Conservation (phyloP, 2,888 invertebrate genomes). For the Pseudanteris insignis region DNA sequence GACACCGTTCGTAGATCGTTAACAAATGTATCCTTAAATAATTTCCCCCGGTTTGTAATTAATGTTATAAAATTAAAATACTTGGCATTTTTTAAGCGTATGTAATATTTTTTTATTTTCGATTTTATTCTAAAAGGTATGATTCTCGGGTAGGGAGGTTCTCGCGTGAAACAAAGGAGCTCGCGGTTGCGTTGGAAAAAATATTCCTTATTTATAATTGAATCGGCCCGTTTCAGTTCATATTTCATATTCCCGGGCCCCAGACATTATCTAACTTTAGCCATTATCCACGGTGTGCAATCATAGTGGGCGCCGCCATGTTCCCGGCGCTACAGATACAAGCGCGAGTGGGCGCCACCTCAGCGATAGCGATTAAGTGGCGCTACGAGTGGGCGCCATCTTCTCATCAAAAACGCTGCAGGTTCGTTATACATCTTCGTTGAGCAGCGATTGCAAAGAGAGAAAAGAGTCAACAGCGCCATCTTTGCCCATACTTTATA, state of each 20-base stretch:
- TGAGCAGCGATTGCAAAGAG: too few species aligned
- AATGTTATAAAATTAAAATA: too few species aligned
- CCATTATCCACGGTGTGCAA: constrained; percentile 30
- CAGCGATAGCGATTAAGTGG: constrained; percentile 37
- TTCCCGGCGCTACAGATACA: constrained; percentile 33
- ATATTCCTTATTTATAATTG: constrained; percentile 32
- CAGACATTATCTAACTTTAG: constrained; percentile 26
- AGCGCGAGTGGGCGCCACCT: constrained; percentile 36
- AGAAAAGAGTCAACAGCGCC: too few species aligned
- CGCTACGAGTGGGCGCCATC: constrained; percentile 38
- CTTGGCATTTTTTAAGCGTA: not conserved
- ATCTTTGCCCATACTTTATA: too few species aligned
- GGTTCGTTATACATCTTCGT: constrained; percentile 21
- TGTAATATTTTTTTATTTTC: too few species aligned
- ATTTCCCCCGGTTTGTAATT: too few species aligned
- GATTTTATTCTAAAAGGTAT: too few species aligned
- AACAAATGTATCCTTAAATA: too few species aligned
- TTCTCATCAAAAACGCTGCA: constrained; percentile 12
- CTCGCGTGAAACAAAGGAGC: too few species aligned
- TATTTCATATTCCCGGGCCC: constrained; percentile 29
- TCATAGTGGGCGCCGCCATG: constrained; percentile 37
- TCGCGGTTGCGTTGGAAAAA: not conserved
- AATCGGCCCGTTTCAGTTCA: constrained; percentile 16
- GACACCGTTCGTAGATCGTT: too few species aligned
- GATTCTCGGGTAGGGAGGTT: too few species aligned